A percentile compares a stretch with the other conserved stretches of the same genome.
These are phyloP conservation scores for Nephrotoma appendiculata DNA, from an alignment of 2,888 invertebrate species.

Conservation along the genomic window DNA sequence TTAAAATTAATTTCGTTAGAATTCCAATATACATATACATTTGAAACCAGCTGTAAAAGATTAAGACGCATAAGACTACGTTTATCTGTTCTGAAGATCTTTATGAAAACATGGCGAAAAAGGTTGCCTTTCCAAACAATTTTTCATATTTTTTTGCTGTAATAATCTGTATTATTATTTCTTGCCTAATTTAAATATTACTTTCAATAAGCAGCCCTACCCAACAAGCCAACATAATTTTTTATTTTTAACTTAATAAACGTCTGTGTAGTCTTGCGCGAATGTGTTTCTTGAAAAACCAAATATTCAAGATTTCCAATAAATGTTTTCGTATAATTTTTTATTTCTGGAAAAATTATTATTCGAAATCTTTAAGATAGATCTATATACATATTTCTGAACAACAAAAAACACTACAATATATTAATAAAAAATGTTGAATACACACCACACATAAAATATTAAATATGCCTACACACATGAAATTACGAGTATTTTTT, in stretches of 20 bases:
- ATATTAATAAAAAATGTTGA: neutral
- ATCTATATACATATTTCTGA: neutral
- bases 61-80: neutral
- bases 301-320: neutral
- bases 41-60: neutral
- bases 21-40: too few relatives aligned
- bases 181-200: neutral
- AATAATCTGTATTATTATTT: neutral
- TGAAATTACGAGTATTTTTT: neutral
- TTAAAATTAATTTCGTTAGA: too few relatives aligned
- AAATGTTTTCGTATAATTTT: neutral
- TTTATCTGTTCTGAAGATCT: neutral
- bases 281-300: neutral
- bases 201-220: neutral
- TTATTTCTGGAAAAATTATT: neutral
- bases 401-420: neutral
- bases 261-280: neutral
- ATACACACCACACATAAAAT: neutral
- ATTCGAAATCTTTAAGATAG: neutral
- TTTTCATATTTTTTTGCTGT: neutral
- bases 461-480: neutral
- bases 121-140: neutral
- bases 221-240: neutral
- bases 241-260: neutral
- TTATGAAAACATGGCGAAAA: neutral